phyloP scores from a whole-genome alignment of 2,113 vertebrate species.

The Prionailurus bengalensis region DNA sequence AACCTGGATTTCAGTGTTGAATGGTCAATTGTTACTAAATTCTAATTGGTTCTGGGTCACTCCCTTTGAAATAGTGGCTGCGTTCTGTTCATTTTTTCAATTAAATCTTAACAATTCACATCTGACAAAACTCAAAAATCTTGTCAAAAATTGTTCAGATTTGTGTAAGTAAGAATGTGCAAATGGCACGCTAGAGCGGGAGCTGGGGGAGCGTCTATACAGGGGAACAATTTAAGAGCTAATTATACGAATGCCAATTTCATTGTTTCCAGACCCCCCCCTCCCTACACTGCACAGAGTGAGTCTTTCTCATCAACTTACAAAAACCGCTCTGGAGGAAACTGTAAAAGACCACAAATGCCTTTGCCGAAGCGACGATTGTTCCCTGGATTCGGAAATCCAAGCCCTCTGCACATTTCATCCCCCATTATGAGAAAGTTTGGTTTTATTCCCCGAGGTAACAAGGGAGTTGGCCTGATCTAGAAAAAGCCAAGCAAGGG shows the following conservation, averaged over 20 bases:
- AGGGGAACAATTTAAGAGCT: slow-evolving; percentile 65
- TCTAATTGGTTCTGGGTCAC: slow-evolving; percentile 94
- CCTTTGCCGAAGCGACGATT: accelerated
- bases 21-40: slow-evolving; percentile 92
- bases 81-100: slow-evolving; percentile 92
- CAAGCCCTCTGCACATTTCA: not conserved
- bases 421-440: not conserved
- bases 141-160: slow-evolving; percentile 89
- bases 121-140: slow-evolving; percentile 91
- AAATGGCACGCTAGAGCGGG: slow-evolving; percentile 67
- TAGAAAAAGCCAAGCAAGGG: accelerated
- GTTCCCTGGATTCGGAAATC: not conserved
- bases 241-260: not conserved
- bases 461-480: accelerated
- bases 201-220: slow-evolving; percentile 66
- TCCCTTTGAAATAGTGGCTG: slow-evolving; percentile 89
- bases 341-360: too few species aligned
- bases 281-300: accelerated
- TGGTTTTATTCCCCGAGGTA: not conserved
- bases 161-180: slow-evolving; percentile 84
- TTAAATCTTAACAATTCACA: slow-evolving; percentile 92
- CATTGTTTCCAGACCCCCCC: not conserved
- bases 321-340: not conserved
- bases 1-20: slow-evolving; percentile 84
- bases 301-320: not conserved